Base-by-base conservation (phyloP, 1,140 invertebrate species). In the Nasonia longicornis region DNA sequence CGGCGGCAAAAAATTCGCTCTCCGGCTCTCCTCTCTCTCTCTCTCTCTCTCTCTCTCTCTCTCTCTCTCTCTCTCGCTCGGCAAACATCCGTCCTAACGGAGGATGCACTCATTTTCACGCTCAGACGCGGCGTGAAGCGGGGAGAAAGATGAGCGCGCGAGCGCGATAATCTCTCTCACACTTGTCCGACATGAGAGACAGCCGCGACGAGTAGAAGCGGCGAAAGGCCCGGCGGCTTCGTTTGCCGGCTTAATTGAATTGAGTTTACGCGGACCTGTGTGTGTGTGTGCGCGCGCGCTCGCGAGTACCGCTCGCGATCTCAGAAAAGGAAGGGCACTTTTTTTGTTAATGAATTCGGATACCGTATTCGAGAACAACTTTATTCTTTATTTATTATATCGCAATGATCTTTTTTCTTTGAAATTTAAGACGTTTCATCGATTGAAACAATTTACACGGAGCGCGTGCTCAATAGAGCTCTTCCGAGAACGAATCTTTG, bases 51-150 rank as follows among this genome's bases (percentile, higher is more conserved):
- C 26, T 26, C 26, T 26, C 26, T 26, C 26, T 26, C 26, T 26
- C 26, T 26, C 26, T 26, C 26, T 1, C 26, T 1, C 38, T 20
- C 38, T 31, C 70, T 0, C 38, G 42, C 67, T 70, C 29, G 29
- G 52, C 70, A 73, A 71, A 71, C 66, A 78, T 78, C 52, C 31
- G 38, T 45, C 20, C 79, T 74, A 75, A 79, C 71, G 72, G 64
- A 80, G 79, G 72, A 80, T 80, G 64, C 71, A 38, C 71, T 75
- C 63, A 76, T 81, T 81, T 81, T 81, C 73, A 81, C 79, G 73
- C 79, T 69, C 16, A 12, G 14, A 69, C 20, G 22, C 14, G 42
- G 38, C 72, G 72, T 69, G 71, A 69, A 66, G 79, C 22, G 72
- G 45, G 22, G 29, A 67, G 67, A 69, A 35, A 31, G 48, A 35